Conservation (phyloP, 2,888 invertebrate genomes). For the Lypha dubia region DNA sequence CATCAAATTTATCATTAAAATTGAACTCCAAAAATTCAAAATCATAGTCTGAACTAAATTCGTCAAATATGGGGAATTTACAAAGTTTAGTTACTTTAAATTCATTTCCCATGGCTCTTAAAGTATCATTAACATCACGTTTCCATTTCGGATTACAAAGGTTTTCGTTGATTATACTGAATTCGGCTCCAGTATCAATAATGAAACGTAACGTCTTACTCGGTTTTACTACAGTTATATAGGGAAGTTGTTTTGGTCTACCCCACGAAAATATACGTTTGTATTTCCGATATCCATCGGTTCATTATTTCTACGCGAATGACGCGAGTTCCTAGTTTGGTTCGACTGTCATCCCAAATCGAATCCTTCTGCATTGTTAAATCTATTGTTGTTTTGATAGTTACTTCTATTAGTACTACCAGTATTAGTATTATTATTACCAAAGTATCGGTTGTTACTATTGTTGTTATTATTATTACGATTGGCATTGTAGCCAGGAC, state of each 20-base stretch:
- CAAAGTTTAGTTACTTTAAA: constrained; percentile 31
- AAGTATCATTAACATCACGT: too few relatives aligned
- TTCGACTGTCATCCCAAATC: not conserved
- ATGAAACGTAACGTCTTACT: constrained; percentile 58
- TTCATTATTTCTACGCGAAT: constrained; percentile 5
- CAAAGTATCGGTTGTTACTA: constrained; percentile 1
- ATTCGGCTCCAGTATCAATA: constrained; percentile 70
- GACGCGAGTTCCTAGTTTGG: constrained; percentile 7
- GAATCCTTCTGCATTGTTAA: not conserved
- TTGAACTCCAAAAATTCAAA: constrained; percentile 31
- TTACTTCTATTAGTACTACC: not conserved
- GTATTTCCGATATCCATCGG: constrained; percentile 22
- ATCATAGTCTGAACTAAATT: constrained; percentile 1
- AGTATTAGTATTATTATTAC: not conserved
- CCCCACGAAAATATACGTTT: too few relatives aligned
- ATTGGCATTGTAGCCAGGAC: not conserved
- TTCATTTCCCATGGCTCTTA: constrained; percentile 41
- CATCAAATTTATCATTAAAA: too few relatives aligned
- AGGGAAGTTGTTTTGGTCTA: too few relatives aligned
- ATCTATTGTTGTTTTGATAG: constrained; percentile 1
- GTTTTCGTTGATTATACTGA: constrained; percentile 64
- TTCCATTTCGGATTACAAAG: constrained; percentile 64
- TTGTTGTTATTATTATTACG: not conserved
- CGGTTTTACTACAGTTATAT: constrained; percentile 20
- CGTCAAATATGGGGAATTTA: constrained; percentile 28